Conservation (phyloP, 2,113 vertebrate genomes). For the Catharus bicknelli region DNA sequence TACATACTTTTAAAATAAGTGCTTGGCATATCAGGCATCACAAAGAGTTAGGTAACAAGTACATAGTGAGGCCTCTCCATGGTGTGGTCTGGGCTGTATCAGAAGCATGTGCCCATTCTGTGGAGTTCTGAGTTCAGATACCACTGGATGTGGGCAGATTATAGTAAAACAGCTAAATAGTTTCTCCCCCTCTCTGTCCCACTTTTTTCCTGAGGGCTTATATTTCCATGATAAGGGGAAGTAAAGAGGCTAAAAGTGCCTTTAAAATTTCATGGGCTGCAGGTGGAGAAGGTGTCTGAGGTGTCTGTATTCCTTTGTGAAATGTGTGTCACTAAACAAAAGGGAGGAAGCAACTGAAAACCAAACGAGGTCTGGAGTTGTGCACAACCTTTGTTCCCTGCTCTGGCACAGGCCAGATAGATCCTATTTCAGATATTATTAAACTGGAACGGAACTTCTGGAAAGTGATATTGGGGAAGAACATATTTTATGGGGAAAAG, state of each 20-base stretch:
- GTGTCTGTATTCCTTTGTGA: background rate
- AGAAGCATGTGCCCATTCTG: background rate
- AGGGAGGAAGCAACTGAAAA: slow-evolving; percentile 27
- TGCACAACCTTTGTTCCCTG: background rate
- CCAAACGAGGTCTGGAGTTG: background rate
- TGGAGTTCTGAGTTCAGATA: background rate
- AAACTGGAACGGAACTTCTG: background rate
- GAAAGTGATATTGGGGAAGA: background rate
- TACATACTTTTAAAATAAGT: background rate
- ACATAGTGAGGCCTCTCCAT: background rate
- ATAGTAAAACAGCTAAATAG: background rate
- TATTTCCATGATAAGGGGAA: background rate
- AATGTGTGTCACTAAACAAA: background rate
- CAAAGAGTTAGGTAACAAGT: background rate
- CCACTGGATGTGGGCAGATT: background rate
- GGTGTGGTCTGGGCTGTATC: background rate
- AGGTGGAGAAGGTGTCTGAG: background rate
- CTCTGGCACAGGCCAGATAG: background rate
- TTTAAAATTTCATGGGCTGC: slow-evolving; percentile 41
- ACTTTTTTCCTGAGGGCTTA: background rate
- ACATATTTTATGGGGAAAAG: background rate
- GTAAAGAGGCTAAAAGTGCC: background rate
- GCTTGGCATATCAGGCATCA: background rate
- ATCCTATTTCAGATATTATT: slow-evolving; percentile 28
- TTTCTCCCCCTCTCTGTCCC: background rate